Conservation (phyloP, 37 sponge, comb jelly and placozoan genomes). For the Diacarnus erythraeanus region DNA sequence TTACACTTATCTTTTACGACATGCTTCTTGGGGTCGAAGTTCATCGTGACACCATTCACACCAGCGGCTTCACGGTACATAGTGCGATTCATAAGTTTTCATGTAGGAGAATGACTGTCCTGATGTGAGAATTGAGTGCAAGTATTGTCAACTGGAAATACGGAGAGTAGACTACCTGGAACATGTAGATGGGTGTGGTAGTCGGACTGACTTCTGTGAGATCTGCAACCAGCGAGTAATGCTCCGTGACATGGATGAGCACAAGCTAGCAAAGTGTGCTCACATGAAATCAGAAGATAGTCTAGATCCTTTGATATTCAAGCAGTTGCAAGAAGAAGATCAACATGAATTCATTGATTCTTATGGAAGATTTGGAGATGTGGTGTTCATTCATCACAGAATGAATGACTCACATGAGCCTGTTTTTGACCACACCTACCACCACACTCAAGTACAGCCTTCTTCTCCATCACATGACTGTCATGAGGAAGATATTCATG, state of each 20-base stretch:
- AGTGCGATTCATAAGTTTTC: no score
- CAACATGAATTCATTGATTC: not conserved
- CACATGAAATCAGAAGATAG: slow-evolving; percentile 8
- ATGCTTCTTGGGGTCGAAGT: no score
- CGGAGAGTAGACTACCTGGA: slow-evolving; percentile 29
- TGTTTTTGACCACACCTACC: not conserved
- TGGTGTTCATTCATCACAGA: not conserved
- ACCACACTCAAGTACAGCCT: not conserved
- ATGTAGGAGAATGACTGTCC: slow-evolving; percentile 52
- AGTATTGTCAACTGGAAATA: slow-evolving; percentile 69
- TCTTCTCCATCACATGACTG: not conserved
- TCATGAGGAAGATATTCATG: not conserved
- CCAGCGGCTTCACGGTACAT: no score
- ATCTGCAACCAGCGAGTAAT: slow-evolving; percentile 53
- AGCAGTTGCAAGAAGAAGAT: not conserved
- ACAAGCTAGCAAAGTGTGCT: slow-evolving; percentile 27
- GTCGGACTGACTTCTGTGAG: slow-evolving; percentile 74
- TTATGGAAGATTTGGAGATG: not conserved
- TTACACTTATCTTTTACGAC: no score
- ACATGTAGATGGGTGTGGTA: slow-evolving; percentile 65
- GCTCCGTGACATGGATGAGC: slow-evolving; percentile 70
- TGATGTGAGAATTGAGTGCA: slow-evolving; percentile 32
- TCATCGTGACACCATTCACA: no score
- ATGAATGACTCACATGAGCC: not conserved
- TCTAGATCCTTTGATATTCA: not conserved